Percentiles rank a stretch among this genome's conserved stretches.
Evolutionary conservation across 2,797 vertebrate species (phyloP).

Genomic region (Tokudaia tokunoshimensis): DNA sequence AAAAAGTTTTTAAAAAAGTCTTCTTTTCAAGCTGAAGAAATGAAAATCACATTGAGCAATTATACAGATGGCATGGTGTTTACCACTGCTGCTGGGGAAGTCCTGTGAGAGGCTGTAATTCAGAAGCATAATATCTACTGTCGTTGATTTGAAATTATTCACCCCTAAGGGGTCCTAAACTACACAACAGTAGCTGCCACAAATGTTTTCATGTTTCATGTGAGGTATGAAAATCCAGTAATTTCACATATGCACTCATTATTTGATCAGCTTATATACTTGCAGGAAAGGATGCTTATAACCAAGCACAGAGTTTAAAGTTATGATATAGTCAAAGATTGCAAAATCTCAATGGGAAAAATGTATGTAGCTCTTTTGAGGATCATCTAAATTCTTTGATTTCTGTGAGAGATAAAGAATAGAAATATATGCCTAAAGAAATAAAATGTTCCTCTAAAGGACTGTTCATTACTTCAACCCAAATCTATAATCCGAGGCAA

Average conservation of each 20-base stretch:
- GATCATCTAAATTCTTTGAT: constrained; percentile 37
- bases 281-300: constrained; percentile 50
- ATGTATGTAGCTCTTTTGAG: neutral
- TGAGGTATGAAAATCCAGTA: constrained; percentile 16
- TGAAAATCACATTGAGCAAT: constrained; percentile 66
- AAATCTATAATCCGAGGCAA: neutral
- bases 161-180: constrained; percentile 44
- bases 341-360: neutral
- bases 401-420: neutral
- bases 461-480: neutral
- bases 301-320: constrained; percentile 53
- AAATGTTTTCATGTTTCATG: constrained; percentile 61
- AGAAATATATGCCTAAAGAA: constrained; percentile 26
- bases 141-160: constrained; percentile 72
- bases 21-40: constrained; percentile 38
- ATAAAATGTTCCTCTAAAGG: neutral
- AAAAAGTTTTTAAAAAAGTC: neutral
- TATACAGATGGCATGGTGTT: constrained; percentile 71
- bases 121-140: constrained; percentile 61
- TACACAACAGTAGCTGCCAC: constrained; percentile 11
- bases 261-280: constrained; percentile 24
- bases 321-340: constrained; percentile 50
- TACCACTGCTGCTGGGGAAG: constrained; percentile 69
- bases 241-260: constrained; percentile 66
- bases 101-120: constrained; percentile 72